phyloP scores from a whole-genome alignment of 2,113 vertebrate species.

The Pleuronectes platessa region DNA sequence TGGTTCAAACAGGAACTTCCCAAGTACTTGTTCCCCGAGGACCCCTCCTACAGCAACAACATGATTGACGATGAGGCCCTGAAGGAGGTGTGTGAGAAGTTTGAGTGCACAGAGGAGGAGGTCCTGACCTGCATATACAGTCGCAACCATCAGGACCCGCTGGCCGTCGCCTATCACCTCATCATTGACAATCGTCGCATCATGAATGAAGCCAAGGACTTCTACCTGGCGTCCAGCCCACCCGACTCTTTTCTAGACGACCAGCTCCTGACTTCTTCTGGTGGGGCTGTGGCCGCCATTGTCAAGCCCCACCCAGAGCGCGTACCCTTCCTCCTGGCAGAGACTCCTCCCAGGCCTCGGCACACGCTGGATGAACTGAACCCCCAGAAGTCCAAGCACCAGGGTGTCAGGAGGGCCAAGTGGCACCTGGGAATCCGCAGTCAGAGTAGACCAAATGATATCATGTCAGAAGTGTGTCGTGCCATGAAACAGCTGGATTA shows the following conservation, averaged over 20 bases:
- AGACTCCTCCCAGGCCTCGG: constrained; percentile 87
- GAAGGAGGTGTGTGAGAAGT: constrained; percentile 98
- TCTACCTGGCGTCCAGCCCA: constrained; percentile 96
- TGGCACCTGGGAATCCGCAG: constrained; percentile 98
- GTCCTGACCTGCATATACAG: constrained; percentile 94
- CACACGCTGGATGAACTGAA: constrained; percentile 97
- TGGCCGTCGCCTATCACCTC: constrained; percentile 96
- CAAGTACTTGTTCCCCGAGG: constrained; percentile 97
- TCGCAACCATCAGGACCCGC: constrained; percentile 94
- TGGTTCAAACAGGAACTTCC: constrained; percentile 98
- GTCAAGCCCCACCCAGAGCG: constrained; percentile 94
- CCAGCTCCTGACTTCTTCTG: constrained; percentile 83
- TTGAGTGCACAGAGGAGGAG: constrained; percentile 97
- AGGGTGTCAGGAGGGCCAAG: constrained; percentile 94
- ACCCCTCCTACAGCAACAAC: constrained; percentile 94
- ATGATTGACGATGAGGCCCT: constrained; percentile 99
- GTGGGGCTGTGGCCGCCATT: constrained; percentile 53
- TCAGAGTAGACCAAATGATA: constrained; percentile 96
- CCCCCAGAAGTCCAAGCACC: constrained; percentile 97
- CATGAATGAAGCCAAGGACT: constrained; percentile 99
- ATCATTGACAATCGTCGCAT: constrained; percentile 99
- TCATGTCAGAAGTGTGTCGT: constrained; percentile 98
- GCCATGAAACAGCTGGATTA: constrained; percentile 98
- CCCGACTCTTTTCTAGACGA: constrained; percentile 96
- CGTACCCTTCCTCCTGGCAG: constrained; percentile 92